Evolutionary conservation across 2,888 invertebrate species (phyloP).

Genomic region (Synanthedon vespiformis): DNA sequence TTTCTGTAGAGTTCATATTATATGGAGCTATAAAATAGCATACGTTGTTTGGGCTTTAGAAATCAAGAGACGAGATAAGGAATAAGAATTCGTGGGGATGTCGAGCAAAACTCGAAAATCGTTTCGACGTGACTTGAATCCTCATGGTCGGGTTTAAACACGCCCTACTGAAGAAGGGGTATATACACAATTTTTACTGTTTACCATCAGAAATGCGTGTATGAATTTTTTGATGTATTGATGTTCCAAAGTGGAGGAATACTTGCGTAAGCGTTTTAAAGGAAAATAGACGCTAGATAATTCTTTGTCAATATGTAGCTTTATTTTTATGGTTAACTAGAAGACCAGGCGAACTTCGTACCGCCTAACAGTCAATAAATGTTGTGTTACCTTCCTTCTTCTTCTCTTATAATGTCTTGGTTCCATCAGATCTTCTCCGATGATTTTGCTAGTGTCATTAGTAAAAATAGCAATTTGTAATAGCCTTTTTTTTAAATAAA

Average conservation of each 20-base stretch:
- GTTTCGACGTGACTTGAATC: slow-evolving; percentile 39
- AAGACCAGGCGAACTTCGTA: no score
- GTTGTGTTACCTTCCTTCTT: no score
- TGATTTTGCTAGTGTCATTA: no score
- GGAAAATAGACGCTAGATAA: no score
- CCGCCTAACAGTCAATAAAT: no score
- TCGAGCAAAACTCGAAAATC: slow-evolving; percentile 44
- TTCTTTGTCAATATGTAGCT: no score
- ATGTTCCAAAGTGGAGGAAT: neutral
- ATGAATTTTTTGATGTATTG: slow-evolving; percentile 2
- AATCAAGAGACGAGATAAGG: slow-evolving; percentile 17
- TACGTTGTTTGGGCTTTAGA: slow-evolving; percentile 20
- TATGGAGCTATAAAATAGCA: slow-evolving; percentile 15
- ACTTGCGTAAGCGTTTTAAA: no score
- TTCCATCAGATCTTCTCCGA: no score
- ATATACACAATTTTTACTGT: slow-evolving; percentile 4
- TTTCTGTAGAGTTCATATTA: neutral
- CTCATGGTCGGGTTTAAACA: slow-evolving; percentile 5
- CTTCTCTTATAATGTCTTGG: no score
- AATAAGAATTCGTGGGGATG: slow-evolving; percentile 33
- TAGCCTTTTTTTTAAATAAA: no score
- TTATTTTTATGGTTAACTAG: no score
- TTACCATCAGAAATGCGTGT: slow-evolving; percentile 3
- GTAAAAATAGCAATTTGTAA: no score
- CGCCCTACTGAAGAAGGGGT: neutral